Evolutionary conservation across 1,140 invertebrate genomes (phyloP).

Genomic region (Trypoxylus dichotomus): DNA sequence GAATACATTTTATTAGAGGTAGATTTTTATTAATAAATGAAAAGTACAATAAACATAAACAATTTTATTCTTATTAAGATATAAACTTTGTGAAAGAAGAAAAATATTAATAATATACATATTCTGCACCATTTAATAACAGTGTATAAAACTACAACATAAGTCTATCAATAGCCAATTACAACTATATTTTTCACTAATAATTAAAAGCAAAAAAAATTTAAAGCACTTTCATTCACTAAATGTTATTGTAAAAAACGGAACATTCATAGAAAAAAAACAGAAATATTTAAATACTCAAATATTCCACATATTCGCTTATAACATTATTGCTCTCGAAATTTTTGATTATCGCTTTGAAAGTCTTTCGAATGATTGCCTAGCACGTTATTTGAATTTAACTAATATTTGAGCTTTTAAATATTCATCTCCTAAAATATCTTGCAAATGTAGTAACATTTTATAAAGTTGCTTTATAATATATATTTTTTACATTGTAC

Average conservation of each 20-base stretch:
- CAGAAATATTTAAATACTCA: constrained; percentile 20
- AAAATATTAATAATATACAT: constrained; percentile 32
- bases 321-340: neutral
- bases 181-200: constrained; percentile 17
- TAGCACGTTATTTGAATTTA: neutral
- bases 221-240: constrained; percentile 32
- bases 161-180: constrained; percentile 20
- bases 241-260: constrained; percentile 16
- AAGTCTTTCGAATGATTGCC: neutral
- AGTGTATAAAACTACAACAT: constrained; percentile 16
- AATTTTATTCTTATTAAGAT: constrained; percentile 41
- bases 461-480: constrained; percentile 20
- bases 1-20: constrained; percentile 45
- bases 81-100: constrained; percentile 43
- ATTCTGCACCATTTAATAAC: constrained; percentile 33
- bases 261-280: constrained; percentile 4
- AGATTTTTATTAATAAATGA: constrained; percentile 53
- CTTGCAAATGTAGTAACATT: constrained; percentile 21
- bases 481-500: constrained; percentile 12
- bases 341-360: neutral
- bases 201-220: constrained; percentile 28
- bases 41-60: constrained; percentile 49
- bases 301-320: neutral
- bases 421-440: constrained; percentile 7
- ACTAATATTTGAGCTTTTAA: constrained; percentile 4